Evolutionary conservation across 2,113 vertebrate genomes (phyloP), one percentile per base, ranked within the genome.

Genomic region (Sclerurus mexicanus): DNA sequence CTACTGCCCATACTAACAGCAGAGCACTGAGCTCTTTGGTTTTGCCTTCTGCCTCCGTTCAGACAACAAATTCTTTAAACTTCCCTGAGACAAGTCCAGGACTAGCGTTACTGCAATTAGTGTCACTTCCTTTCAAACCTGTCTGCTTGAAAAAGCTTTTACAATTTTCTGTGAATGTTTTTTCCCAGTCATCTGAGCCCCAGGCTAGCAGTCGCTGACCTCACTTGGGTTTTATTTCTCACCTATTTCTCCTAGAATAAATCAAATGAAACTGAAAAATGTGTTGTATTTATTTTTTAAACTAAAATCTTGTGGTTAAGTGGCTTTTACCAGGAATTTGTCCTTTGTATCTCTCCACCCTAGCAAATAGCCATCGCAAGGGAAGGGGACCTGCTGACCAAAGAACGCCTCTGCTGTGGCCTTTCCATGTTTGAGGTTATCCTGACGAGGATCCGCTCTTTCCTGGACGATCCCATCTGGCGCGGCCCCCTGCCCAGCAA

Each of bases 401-500:
- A 99, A 91, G 99, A 99, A 52, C 98, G 99, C 10, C 98, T 99
- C 55, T 99, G 99, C 97, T 99, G 99, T 0, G 99, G 99, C 56
- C 97, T 99, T 10, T 99, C 99, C 80, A 99, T 99, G 98, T 99
- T 99, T 47, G 98, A 99, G 87, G 99, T 99, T 27, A 99, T 99
- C 93, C 95, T 99, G 94, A 98, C 98, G 0, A 97, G 98, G 66
- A 97, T 99, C 77, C 98, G 98, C 55, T 98, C 97, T 73, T 99
- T 99, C 85, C 98, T 99, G 89, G 99, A 99, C 0, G 99, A 99
- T 58, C 97, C 98, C 22, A 98, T 99, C 96, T 99, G 99, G 99
- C 98, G 98, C 0, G 99, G 99, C 3, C 99, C 99, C 18, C 98
- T 99, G 75, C 98, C 99, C 76, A 99, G 98, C 97, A 99, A 99